These are phyloP conservation scores for Ophion ellenae DNA, from an alignment of 2,888 invertebrate species.

Conservation along the genomic window DNA sequence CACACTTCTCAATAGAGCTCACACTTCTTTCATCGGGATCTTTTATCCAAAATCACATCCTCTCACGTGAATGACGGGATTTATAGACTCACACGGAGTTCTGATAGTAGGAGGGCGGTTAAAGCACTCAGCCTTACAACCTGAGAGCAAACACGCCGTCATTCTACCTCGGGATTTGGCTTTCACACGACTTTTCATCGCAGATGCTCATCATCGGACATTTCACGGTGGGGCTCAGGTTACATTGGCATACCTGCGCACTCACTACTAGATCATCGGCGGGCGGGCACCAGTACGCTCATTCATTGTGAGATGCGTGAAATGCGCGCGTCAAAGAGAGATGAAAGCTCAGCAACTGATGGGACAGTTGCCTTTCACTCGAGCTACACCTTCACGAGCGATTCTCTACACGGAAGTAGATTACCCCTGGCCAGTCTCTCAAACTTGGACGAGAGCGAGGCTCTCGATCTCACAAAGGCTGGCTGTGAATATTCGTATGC, in stretches of 20 bases:
- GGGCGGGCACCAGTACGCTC: constrained; percentile 36
- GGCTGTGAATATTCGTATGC: constrained; percentile 33
- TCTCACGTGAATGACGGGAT: no score
- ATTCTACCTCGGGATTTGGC: no score
- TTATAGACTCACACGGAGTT: no score
- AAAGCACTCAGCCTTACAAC: constrained; percentile 25
- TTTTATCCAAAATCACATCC: no score
- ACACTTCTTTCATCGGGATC: no score
- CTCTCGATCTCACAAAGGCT: constrained; percentile 30
- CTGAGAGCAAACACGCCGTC: not conserved
- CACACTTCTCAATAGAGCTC: no score
- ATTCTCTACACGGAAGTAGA: no score
- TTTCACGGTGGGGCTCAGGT: no score
- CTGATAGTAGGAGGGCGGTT: not conserved
- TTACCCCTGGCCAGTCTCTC: not conserved
- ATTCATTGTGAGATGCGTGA: not conserved
- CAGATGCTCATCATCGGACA: no score
- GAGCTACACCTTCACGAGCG: no score
- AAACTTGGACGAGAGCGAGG: constrained; percentile 24
- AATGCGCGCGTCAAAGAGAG: constrained; percentile 18
- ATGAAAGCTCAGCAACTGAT: constrained; percentile 16
- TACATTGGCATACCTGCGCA: no score
- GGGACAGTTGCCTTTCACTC: constrained; percentile 28
- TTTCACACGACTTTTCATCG: no score
- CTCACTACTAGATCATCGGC: not conserved